Percentiles rank a stretch among this genome's conserved stretches.
Evolutionary conservation across 2,888 invertebrate species (phyloP).

Genomic region (Hyles lineata): DNA sequence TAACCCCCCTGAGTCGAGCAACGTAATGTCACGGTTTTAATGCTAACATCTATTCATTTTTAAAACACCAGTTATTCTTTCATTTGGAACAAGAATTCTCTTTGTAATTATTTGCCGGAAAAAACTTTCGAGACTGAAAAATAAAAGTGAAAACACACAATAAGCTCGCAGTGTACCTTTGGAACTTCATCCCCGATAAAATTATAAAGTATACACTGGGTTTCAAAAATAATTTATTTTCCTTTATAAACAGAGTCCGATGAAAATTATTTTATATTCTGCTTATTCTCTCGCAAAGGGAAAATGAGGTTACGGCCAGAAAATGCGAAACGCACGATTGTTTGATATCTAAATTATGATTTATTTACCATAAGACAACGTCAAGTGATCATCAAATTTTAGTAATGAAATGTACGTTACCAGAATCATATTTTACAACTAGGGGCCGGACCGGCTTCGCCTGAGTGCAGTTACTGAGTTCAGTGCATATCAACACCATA

Average conservation of each 20-base stretch:
- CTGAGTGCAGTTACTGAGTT: too few species aligned
- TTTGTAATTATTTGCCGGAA: conserved; percentile 44
- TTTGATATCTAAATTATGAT: conserved; percentile 22
- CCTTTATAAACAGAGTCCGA: conserved; percentile 46
- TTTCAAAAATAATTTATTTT: conserved; percentile 51
- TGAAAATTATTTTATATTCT: conserved; percentile 46
- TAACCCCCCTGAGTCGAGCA: conserved; percentile 34
- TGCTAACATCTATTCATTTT: conserved; percentile 59
- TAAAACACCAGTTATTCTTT: conserved; percentile 50
- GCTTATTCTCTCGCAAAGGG: conserved; percentile 39
- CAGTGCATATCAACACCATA: too few species aligned
- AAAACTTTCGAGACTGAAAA: conserved; percentile 51
- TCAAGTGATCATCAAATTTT: conserved; percentile 12
- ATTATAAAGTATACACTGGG: conserved; percentile 44
- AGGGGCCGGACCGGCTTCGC: too few species aligned
- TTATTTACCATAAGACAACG: conserved; percentile 8
- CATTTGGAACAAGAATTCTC: conserved; percentile 35
- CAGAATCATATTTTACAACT: background rate
- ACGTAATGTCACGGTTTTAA: conserved; percentile 56
- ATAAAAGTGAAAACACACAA: conserved; percentile 47
- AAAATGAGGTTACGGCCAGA: conserved; percentile 36
- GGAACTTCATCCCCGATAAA: conserved; percentile 45
- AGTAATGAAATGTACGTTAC: conserved; percentile 5
- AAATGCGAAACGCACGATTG: conserved; percentile 30
- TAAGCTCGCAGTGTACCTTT: conserved; percentile 36